These are phyloP conservation scores for Sinocyclocheilus grahami DNA, from an alignment of 2,113 vertebrate genomes.

Conservation along the genomic window DNA sequence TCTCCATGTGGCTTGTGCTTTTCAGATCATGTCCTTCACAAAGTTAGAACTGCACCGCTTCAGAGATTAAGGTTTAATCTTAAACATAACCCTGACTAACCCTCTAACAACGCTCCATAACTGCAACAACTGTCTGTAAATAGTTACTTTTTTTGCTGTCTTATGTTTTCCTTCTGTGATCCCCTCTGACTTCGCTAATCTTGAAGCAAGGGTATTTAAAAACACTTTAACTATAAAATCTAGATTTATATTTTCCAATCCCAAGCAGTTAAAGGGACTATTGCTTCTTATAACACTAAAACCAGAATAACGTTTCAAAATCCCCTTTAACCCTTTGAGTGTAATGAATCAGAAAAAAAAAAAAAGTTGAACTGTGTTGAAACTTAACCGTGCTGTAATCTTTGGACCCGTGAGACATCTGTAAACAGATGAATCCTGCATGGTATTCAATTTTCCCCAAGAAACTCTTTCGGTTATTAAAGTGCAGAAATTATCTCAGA, in stretches of 20 bases:
- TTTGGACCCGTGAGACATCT: slow-evolving; percentile 18
- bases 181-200: slow-evolving; percentile 52
- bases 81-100: slow-evolving; percentile 85
- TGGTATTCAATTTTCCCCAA: not conserved
- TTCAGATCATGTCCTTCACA: slow-evolving; percentile 19
- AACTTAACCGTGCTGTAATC: not conserved
- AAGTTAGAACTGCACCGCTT: slow-evolving; percentile 74
- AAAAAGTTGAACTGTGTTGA: not conserved
- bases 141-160: slow-evolving; percentile 63
- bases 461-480: slow-evolving; percentile 17
- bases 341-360: slow-evolving; percentile 4
- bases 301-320: slow-evolving; percentile 22
- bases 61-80: slow-evolving; percentile 71
- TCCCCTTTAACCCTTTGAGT: slow-evolving; percentile 75
- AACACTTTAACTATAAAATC: slow-evolving; percentile 32
- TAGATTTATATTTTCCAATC: slow-evolving; percentile 21
- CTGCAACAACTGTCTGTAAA: slow-evolving; percentile 74
- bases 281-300: slow-evolving; percentile 42
- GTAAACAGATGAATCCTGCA: not conserved
- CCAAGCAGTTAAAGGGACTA: slow-evolving; percentile 75
- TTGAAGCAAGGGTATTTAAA: slow-evolving; percentile 39
- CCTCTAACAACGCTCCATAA: slow-evolving; percentile 70
- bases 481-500: slow-evolving; percentile 3
- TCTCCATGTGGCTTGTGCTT: slow-evolving; percentile 36
- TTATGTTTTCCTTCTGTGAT: slow-evolving; percentile 55